Evolutionary conservation across 2,113 vertebrate species (phyloP), one percentile per base, ranked within the genome.

Genomic region (Stomatorhinus ivindoensis): DNA sequence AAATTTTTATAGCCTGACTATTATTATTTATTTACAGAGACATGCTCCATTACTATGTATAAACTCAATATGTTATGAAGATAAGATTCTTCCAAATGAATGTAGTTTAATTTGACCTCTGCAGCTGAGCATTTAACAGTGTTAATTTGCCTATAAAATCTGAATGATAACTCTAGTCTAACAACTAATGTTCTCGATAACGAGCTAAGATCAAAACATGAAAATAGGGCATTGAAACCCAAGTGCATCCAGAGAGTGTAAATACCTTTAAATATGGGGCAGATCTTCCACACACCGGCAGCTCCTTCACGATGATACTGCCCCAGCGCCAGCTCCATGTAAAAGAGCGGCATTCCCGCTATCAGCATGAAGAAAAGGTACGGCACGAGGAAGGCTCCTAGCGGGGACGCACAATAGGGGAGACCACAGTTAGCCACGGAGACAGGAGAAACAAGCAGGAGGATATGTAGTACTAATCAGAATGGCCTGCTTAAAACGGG

Each of bases 351-450:
- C 97, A 97, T 97, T 4, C 97, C 97, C 0, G 97, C 97, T 47
- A 98, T 97, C 91, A 97, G 95, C 97, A 98, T 97, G 93, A 98
- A 97, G 92, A 98, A 95, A 90, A 98, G 87, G 91, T 98, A 98
- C 4, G 97, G 97, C 42, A 98, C 97, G 89, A 98, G 95, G 90
- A 98, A 98, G 1, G 97, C 97, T 85, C 97, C 97, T 98, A 91
- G 84, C 10, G 1, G 46, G n/a, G 17, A 84, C 86, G 69, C 5
- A 4, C 21, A 90, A 1, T 58, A 2, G 35, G 24, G 35, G 31
- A 82, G 13, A 83, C 8, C 35, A 39, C 31, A 6, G 82, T 44
- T 47, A 35, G 17, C 13, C 69, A 9, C 9, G 24, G 9, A 27
- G n/a, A 27, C 31, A 2, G n/a, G 10, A 76, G 2, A 31, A 31